Conservation (phyloP, 2,113 vertebrate species). For the Hypocryptadius cinnamomeus region DNA sequence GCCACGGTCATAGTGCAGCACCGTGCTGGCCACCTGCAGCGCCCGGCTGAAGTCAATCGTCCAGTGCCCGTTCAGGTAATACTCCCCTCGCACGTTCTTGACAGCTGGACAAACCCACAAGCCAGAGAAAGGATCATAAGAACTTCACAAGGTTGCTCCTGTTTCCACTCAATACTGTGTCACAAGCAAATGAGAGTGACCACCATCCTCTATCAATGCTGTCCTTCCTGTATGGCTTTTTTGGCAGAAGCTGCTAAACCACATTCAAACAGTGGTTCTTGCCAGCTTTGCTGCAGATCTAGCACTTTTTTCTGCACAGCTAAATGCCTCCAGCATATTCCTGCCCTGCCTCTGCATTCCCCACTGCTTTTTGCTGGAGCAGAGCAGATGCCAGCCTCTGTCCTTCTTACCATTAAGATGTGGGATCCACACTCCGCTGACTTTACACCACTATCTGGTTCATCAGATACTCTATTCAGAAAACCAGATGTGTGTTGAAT, state of each 20-base stretch:
- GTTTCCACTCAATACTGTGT: background rate
- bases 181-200: background rate
- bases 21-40: slow-evolving; percentile 76
- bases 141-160: background rate
- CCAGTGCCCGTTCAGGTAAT: slow-evolving; percentile 96
- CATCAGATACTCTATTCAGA: background rate
- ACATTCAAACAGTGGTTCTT: background rate
- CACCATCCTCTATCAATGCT: background rate
- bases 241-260: background rate
- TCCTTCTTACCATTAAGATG: background rate
- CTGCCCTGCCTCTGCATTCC: background rate
- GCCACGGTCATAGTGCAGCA: slow-evolving; percentile 86
- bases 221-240: background rate
- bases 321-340: background rate
- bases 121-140: background rate
- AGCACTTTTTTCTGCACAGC: background rate
- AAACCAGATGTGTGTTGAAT: background rate
- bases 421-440: background rate
- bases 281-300: background rate
- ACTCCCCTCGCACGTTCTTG: slow-evolving; percentile 84
- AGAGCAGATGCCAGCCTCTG: background rate
- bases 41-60: slow-evolving; percentile 81
- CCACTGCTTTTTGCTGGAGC: background rate
- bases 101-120: slow-evolving; percentile 71
- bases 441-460: background rate